Conservation (phyloP, 2,113 vertebrate species). For the Dasypus novemcinctus region DNA sequence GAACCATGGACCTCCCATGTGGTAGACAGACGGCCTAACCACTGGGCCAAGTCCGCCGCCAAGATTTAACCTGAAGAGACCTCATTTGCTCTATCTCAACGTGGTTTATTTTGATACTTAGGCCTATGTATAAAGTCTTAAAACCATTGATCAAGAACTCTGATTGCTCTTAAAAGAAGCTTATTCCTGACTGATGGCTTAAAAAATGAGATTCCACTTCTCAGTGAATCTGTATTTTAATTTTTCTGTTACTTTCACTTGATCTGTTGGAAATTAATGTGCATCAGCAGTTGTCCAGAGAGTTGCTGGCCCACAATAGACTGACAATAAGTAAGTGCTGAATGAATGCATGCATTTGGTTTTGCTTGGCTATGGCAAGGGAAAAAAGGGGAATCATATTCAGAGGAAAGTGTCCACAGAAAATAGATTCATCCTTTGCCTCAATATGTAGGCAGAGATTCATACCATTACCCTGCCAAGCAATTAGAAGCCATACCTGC, state of each 20-base stretch:
- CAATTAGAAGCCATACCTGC: slow-evolving; percentile 85
- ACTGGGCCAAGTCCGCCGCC: too few relatives aligned
- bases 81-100: not conserved
- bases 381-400: not conserved
- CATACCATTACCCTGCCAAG: not conserved
- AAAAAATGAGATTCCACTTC: slow-evolving; percentile 1
- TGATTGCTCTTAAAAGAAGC: not conserved
- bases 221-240: slow-evolving; percentile 41
- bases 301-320: not conserved
- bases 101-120: slow-evolving; percentile 8
- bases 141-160: not conserved
- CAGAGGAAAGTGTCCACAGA: not conserved
- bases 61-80: not conserved
- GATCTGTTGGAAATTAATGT: slow-evolving; percentile 10
- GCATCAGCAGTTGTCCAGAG: not conserved
- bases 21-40: too few relatives aligned
- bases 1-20: too few relatives aligned
- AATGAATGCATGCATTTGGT: not conserved
- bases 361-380: not conserved
- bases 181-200: not conserved
- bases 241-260: slow-evolving; percentile 5
- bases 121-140: not conserved
- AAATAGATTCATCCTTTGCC: not conserved
- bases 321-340: not conserved
- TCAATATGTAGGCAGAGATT: not conserved